Evolutionary conservation across 2,888 invertebrate species (phyloP), one percentile per base, ranked within the genome.

Genomic region (Metopia argyrocephala): DNA sequence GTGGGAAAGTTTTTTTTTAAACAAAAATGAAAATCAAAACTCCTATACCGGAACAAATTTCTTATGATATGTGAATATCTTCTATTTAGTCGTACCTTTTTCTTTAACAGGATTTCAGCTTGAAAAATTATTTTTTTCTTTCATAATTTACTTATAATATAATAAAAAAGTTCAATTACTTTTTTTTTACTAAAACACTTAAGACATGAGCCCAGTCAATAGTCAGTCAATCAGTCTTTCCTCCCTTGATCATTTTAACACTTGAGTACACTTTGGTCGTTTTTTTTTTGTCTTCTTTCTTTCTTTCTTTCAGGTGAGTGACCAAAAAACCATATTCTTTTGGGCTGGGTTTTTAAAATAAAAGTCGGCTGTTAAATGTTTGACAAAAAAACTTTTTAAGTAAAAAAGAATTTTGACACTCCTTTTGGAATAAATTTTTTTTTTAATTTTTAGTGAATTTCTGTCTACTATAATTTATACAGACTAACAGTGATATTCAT

Each of bases 331-430:
- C 15, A 18, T 9, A 18, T 57, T 12, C 9, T n/a, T 21, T 38
- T 59, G 57, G 57, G 57, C 57, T 57, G n/a, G 57, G 57, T 59
- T 52, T 18, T 20, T 4, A 54, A 27, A n/a, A 54, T 9, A 54
- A 15, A 27, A 54, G 54, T 56, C 5, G 7, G n/a, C n/a, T 38
- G 15, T 38, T 38, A 15, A 38, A 12, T 38, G 15, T 38, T 3
- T 38, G 15, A 1, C 12, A 28, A 28, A 3, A 2, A 59, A 59
- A 20, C 12, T 31, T 31, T 31, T 59, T 59, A 15, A 12, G 59
- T 38, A 38, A 21, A 21, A 59, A 59, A 59, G 59, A 20, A 59
- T 25, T n/a, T n/a, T 59, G 59, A 59, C 59, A 59, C 59, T 59
- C 59, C 59, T 59, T 59, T 21, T 59, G 12, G 31, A 31, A 31